phyloP scores from a whole-genome alignment of 2,113 vertebrate species.

The Sciurus niger region DNA sequence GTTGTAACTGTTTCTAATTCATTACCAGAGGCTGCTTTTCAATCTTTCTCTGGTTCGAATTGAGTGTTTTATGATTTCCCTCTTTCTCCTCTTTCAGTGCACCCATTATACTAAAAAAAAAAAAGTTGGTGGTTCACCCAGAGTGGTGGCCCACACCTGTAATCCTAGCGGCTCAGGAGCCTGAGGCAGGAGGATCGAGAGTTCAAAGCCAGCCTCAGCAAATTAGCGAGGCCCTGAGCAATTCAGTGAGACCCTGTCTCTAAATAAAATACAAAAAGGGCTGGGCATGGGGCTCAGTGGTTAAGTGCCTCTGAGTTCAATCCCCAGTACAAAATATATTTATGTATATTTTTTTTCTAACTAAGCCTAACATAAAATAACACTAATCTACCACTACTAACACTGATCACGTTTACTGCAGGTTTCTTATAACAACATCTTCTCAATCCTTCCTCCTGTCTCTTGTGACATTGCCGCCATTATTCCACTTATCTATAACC shows the following conservation, averaged over 20 bases:
- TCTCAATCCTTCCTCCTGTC: neutral
- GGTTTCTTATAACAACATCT: neutral
- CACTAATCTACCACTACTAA: neutral
- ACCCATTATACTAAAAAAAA: neutral
- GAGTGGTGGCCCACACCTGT: neutral
- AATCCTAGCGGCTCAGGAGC: too few species aligned
- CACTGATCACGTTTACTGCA: neutral
- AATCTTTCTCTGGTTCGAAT: neutral
- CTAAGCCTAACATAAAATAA: neutral
- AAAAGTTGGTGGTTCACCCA: neutral
- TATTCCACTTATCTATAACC: neutral
- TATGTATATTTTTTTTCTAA: neutral
- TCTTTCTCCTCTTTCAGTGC: neutral
- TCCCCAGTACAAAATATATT: too few species aligned
- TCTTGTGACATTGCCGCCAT: neutral
- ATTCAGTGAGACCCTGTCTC: too few species aligned
- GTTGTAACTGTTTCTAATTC: neutral
- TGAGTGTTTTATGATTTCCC: neutral
- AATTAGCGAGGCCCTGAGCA: too few species aligned
- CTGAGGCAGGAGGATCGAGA: too few species aligned
- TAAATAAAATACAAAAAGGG: too few species aligned
- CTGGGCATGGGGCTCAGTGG: too few species aligned
- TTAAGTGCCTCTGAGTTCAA: too few species aligned
- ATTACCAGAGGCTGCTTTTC: neutral
- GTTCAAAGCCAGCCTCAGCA: too few species aligned